Evolutionary conservation across 2,113 vertebrate species (phyloP).

Genomic region (Serinus canaria): DNA sequence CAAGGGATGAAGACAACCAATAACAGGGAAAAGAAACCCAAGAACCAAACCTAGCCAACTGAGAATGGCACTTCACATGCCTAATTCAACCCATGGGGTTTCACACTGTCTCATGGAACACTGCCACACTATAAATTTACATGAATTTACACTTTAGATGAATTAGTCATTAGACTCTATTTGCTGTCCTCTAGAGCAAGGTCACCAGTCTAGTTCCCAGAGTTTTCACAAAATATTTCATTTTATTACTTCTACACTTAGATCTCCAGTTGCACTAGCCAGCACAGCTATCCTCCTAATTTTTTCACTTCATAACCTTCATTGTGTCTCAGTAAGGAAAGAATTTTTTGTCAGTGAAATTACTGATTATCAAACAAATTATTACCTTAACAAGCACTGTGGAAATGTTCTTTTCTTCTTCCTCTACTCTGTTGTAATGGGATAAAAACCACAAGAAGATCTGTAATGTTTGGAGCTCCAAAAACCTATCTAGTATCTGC

Average conservation of each 20-base stretch:
- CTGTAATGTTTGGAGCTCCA: neutral
- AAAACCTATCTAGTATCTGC: neutral
- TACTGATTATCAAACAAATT: neutral
- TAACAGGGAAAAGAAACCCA: neutral
- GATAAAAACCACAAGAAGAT: neutral
- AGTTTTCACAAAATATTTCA: neutral
- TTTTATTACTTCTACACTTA: neutral
- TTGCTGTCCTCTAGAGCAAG: neutral
- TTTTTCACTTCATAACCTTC: neutral
- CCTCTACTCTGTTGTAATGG: neutral
- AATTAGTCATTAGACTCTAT: neutral
- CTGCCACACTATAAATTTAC: neutral
- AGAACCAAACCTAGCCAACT: neutral
- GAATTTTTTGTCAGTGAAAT: neutral
- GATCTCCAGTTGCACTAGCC: neutral
- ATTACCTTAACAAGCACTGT: neutral
- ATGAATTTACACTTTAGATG: neutral
- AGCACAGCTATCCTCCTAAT: neutral
- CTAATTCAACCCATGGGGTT: neutral
- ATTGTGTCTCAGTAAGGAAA: neutral
- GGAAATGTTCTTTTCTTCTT: neutral
- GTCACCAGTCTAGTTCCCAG: neutral
- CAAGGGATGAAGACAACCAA: neutral
- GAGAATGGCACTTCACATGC: neutral
- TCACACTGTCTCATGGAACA: neutral